phyloP scores from a whole-genome alignment of 2,113 vertebrate species.

The Eubucco bourcierii region DNA sequence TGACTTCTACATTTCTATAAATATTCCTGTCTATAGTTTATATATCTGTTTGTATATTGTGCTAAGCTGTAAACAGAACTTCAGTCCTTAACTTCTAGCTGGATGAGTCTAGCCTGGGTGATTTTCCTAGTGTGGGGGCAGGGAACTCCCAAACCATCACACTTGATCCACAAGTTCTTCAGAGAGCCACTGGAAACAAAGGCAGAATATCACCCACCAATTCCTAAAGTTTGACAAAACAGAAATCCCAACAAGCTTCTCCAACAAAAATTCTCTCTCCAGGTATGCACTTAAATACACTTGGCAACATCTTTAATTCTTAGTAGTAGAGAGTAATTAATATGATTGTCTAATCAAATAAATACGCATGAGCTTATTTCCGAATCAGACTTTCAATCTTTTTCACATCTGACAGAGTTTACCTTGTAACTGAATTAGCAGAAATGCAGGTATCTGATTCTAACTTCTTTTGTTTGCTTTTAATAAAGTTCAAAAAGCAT shows the following conservation, averaged over 20 bases:
- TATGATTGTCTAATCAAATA: background rate
- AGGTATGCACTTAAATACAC: background rate
- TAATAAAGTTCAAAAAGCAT: background rate
- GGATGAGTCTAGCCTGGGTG: too few species aligned
- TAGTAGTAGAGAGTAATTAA: background rate
- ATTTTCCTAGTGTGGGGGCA: too few species aligned
- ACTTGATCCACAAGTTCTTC: background rate
- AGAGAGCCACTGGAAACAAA: background rate
- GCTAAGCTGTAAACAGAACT: too few species aligned
- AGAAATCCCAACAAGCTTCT: background rate
- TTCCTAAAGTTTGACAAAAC: background rate
- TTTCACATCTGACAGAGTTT: background rate
- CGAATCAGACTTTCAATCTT: background rate
- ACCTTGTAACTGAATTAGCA: background rate
- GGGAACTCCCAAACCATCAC: too few species aligned
- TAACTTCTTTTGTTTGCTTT: background rate
- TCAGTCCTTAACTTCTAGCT: too few species aligned
- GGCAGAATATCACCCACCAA: background rate
- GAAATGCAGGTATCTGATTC: background rate
- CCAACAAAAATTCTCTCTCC: background rate
- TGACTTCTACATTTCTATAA: too few species aligned
- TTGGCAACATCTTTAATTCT: background rate
- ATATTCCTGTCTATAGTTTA: too few species aligned
- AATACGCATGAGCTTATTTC: background rate
- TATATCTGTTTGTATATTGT: too few species aligned